Evolutionary conservation across 2,888 invertebrate species (phyloP).

Genomic region (Ametastegia equiseti): DNA sequence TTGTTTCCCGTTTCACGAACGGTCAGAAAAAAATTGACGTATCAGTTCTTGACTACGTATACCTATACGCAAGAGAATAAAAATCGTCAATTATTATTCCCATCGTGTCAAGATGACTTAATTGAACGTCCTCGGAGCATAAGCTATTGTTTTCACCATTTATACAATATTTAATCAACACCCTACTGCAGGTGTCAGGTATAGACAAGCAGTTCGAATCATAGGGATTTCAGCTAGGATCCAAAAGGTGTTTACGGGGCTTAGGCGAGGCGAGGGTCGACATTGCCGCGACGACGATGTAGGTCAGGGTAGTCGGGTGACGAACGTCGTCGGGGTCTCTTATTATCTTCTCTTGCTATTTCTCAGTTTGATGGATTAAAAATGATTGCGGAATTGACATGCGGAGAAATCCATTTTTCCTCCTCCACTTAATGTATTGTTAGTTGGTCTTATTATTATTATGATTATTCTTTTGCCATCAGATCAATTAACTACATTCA

Average conservation of each 20-base stretch:
- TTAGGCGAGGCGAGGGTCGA: conserved; percentile 25
- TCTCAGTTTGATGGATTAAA: neutral
- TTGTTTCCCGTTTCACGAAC: no score
- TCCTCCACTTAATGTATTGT: neutral
- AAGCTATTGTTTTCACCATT: neutral
- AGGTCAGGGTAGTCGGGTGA: conserved; percentile 37
- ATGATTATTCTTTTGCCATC: no score
- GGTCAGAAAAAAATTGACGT: no score
- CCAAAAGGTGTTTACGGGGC: neutral
- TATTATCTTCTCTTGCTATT: neutral
- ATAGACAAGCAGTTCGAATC: neutral
- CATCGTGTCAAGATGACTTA: no score
- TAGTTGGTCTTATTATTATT: no score
- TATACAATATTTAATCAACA: no score
- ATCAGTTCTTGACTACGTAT: no score
- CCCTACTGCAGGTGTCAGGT: no score
- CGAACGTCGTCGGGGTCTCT: conserved; percentile 12
- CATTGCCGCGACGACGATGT: conserved; percentile 20
- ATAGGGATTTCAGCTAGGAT: neutral
- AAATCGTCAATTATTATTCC: no score
- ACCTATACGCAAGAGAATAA: no score
- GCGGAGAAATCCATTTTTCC: neutral
- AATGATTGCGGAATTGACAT: neutral
- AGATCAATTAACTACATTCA: no score
- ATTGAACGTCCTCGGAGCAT: no score